phyloP scores from a whole-genome alignment of 2,888 invertebrate genomes.

The Hyles lineata region DNA sequence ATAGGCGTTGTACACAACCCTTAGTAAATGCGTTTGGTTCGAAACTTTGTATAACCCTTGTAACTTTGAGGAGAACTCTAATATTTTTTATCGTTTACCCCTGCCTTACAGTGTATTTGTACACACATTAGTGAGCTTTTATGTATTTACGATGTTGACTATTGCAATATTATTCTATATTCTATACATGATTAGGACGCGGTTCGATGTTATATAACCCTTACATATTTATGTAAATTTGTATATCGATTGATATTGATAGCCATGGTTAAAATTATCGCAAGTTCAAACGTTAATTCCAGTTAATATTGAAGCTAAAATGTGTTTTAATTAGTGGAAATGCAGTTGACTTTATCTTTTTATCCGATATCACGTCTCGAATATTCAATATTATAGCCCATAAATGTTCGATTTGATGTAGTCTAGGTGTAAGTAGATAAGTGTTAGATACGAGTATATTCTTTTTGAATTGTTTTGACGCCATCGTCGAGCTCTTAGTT shows the following conservation, averaged over 20 bases:
- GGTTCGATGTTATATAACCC: constrained; percentile 54
- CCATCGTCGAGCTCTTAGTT: constrained; percentile 31
- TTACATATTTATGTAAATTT: constrained; percentile 27
- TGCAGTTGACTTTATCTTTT: constrained; percentile 34
- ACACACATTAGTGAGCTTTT: constrained; percentile 76
- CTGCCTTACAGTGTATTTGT: constrained; percentile 67
- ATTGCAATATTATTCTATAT: constrained; percentile 71
- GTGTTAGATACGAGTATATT: constrained; percentile 66
- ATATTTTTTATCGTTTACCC: constrained; percentile 81
- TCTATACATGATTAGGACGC: constrained; percentile 46
- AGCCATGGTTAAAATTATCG: constrained; percentile 31
- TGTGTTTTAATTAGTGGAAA: constrained; percentile 29
- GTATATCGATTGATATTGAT: constrained; percentile 34
- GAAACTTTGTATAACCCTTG: constrained; percentile 53
- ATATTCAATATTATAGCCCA: constrained; percentile 59
- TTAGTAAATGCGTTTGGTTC: constrained; percentile 58
- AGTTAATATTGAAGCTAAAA: constrained; percentile 11
- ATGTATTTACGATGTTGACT: constrained; percentile 83
- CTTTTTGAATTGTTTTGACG: constrained; percentile 47
- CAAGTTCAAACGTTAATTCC: constrained; percentile 15
- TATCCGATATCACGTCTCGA: constrained; percentile 41
- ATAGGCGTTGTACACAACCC: constrained; percentile 53
- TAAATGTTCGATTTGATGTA: constrained; percentile 74
- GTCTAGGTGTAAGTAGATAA: constrained; percentile 68
- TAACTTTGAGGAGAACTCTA: constrained; percentile 55